Evolutionary conservation across 2,797 vertebrate species (phyloP), one percentile per base, ranked within the genome.

Genomic region (Acipenser transmontanus): DNA sequence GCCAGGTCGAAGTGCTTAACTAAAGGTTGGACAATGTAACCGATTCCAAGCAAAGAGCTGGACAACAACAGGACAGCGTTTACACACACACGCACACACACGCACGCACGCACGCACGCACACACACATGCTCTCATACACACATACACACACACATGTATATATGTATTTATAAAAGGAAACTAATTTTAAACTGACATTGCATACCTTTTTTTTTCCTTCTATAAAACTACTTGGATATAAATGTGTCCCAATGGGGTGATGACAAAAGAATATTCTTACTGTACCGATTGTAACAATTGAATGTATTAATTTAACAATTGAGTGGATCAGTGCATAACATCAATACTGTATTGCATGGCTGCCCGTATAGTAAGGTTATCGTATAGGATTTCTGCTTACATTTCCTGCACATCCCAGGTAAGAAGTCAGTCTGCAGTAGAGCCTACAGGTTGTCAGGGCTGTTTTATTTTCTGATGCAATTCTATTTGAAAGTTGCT

Each of bases 121-220:
- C 17, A 17, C 17, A 17, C 17, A 17, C 17, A 17, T 1, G 1
- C 17, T 17, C 17, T 20, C 14, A 49, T 51, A 66, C 20, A 64
- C 62, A 64, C 63, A 64, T n/a, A 52, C 57, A 17, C 17, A 17
- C 17, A 1, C 17, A 17, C 17, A 34, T 34, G 0, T 34, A 34
- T 34, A 34, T 34, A 60, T 17, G 47, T 17, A 50, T 4, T 49
- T 47, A 13, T 64, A 64, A 69, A 65, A 62, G 62, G 64, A 62
- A 70, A 6, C n/a, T 9, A 9, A 34, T 13, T 50, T 4, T 56
- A 8, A 0, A 56, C 11, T 8, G 48, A 50, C 13, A 50, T 34
- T 34, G 51, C 59, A 47, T 7, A 47, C 14, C 56, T n/a, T 34
- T 47, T 1, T 1, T 17, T n/a, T 57, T 12, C 61, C 66, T 13